phyloP scores from a whole-genome alignment of 2,888 invertebrate species.

The Smittia aterrima region DNA sequence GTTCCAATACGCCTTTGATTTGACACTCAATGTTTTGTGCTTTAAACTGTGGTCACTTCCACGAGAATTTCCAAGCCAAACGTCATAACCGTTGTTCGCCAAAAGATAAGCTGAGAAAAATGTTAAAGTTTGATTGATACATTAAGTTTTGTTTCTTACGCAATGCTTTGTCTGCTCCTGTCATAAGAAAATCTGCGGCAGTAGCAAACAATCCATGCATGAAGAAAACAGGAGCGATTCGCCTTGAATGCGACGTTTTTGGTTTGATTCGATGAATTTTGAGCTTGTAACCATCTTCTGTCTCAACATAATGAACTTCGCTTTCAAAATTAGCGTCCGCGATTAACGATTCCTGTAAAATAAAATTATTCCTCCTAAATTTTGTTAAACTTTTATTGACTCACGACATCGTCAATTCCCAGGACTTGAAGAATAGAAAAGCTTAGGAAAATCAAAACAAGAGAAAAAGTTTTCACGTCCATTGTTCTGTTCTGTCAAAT shows the following conservation, averaged over 20 bases:
- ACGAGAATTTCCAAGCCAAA: constrained; percentile 53
- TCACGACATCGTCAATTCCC: background rate
- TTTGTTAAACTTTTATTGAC: background rate
- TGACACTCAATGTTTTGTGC: constrained; percentile 50
- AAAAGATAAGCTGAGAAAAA: constrained; percentile 37
- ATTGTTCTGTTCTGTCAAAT: too few relatives aligned
- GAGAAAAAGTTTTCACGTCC: too few relatives aligned
- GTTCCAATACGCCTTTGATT: constrained; percentile 60
- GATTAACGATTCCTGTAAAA: constrained; percentile 7
- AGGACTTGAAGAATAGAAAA: too few relatives aligned
- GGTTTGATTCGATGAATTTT: constrained; percentile 64
- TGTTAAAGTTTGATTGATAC: too few relatives aligned
- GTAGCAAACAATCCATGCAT: constrained; percentile 67
- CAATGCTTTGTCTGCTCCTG: constrained; percentile 59
- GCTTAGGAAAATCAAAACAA: too few relatives aligned
- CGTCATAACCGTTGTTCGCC: constrained; percentile 48
- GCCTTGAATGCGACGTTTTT: constrained; percentile 48
- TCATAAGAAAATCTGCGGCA: constrained; percentile 66
- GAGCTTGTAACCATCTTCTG: constrained; percentile 70
- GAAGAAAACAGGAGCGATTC: constrained; percentile 56
- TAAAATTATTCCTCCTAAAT: background rate
- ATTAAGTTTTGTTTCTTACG: too few relatives aligned
- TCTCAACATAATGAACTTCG: constrained; percentile 60
- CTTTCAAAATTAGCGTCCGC: constrained; percentile 55
- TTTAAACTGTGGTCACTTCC: constrained; percentile 53